Percentiles rank a stretch among this genome's conserved stretches.
These are phyloP conservation scores for Rissa tridactyla DNA, from an alignment of 2,113 vertebrate species.

Conservation along the genomic window DNA sequence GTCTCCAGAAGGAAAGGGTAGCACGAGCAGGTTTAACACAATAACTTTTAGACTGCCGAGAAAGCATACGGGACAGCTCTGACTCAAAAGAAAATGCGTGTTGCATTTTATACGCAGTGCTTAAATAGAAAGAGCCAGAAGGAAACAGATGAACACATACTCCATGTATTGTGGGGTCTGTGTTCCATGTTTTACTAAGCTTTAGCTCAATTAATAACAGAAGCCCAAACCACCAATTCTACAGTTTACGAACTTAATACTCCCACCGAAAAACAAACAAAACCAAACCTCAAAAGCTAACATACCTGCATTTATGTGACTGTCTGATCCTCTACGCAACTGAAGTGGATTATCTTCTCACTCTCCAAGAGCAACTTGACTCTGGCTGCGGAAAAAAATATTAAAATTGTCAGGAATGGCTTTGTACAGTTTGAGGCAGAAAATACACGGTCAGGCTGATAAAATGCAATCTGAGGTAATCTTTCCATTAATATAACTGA, in stretches of 20 bases:
- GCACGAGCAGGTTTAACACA: neutral
- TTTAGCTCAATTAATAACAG: neutral
- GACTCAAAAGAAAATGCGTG: neutral
- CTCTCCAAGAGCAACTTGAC: neutral
- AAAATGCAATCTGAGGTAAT: neutral
- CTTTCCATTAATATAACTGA: accelerated
- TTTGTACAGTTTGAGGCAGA: neutral
- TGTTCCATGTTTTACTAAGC: neutral
- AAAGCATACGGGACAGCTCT: neutral
- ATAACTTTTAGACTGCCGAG: neutral
- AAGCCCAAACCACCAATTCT: neutral
- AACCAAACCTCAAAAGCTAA: neutral
- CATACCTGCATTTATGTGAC: conserved; percentile 80
- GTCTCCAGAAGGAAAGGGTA: neutral
- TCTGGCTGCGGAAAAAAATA: neutral
- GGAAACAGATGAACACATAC: neutral
- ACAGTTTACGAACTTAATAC: neutral
- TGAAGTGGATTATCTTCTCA: conserved; percentile 43
- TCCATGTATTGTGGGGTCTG: neutral
- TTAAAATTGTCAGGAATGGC: neutral
- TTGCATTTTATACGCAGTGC: neutral
- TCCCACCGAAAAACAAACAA: neutral
- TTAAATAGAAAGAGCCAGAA: neutral
- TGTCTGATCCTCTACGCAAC: conserved; percentile 26
- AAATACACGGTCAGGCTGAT: accelerated